These are phyloP conservation scores for Drosophila antonietae DNA, from an alignment of 2,888 invertebrate genomes.

Conservation along the genomic window DNA sequence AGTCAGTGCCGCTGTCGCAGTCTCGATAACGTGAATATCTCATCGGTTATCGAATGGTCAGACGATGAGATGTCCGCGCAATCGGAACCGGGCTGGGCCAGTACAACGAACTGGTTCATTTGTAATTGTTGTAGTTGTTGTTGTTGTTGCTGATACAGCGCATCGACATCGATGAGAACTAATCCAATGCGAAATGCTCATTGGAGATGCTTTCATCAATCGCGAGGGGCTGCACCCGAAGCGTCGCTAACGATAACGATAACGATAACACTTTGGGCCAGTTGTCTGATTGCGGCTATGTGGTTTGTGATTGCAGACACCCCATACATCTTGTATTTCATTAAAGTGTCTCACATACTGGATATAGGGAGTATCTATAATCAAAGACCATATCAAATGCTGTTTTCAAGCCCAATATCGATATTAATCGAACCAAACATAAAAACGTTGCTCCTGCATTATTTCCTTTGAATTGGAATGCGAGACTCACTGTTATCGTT, in stretches of 20 bases:
- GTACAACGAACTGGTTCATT: neutral
- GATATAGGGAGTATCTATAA: conserved; percentile 54
- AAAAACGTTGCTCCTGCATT: neutral
- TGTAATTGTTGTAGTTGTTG: conserved; percentile 8
- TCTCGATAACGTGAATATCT: conserved; percentile 65
- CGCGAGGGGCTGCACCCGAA: conserved; percentile 29
- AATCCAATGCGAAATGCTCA: conserved; percentile 55
- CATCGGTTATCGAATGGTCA: conserved; percentile 36
- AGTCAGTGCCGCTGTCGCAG: conserved; percentile 5
- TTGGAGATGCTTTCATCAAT: conserved; percentile 58
- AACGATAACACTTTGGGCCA: neutral
- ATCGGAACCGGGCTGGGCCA: conserved; percentile 39
- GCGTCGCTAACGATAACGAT: neutral
- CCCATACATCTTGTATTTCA: conserved; percentile 38
- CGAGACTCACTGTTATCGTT: conserved; percentile 48
- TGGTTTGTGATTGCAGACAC: conserved; percentile 45
- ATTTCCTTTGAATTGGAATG: conserved; percentile 41
- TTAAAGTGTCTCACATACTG: conserved; percentile 30
- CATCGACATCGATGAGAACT: conserved; percentile 56
- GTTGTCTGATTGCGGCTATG: conserved; percentile 5
- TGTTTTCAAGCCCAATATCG: neutral
- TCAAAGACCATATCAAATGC: conserved; percentile 23
- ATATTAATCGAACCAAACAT: neutral
- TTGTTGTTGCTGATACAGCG: conserved; percentile 22
- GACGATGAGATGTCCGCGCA: conserved; percentile 50